A percentile compares a stretch with the other conserved stretches of the same genome.
These are phyloP conservation scores for Globodera rostochiensis DNA, from an alignment of 1,140 invertebrate genomes.

Conservation along the genomic window DNA sequence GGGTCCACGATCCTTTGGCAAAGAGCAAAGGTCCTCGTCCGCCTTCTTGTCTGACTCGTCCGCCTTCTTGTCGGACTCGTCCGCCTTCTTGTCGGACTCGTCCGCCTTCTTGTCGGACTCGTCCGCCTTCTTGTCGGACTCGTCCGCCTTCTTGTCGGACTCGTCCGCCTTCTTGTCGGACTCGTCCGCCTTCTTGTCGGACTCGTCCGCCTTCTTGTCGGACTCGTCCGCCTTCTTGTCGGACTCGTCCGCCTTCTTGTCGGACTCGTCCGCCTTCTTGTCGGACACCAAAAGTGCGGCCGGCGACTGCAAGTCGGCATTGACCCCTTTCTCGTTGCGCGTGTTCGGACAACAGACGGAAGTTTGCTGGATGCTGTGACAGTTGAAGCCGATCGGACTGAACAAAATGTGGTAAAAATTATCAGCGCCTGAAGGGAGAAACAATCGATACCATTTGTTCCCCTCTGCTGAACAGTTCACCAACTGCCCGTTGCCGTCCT, in stretches of 20 bases:
- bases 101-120: background rate
- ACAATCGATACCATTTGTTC: background rate
- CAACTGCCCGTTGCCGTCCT: slow-evolving; percentile 42
- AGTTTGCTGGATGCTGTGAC: slow-evolving; percentile 42
- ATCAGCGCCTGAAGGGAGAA: background rate
- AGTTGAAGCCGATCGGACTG: slow-evolving; percentile 56
- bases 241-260: background rate
- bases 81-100: too few relatives aligned
- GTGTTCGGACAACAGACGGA: slow-evolving; percentile 60
- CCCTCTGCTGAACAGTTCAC: slow-evolving; percentile 55
- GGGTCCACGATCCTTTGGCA: slow-evolving; percentile 63
- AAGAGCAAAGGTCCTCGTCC: slow-evolving; percentile 33
- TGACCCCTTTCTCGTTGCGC: slow-evolving; percentile 36
- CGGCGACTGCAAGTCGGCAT: background rate
- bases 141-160: background rate
- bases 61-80: background rate
- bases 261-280: background rate
- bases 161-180: background rate
- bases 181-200: slow-evolving; percentile 1
- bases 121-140: slow-evolving; percentile 5
- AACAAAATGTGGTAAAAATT: background rate
- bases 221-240: slow-evolving; percentile 6
- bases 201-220: background rate
- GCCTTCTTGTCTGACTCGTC: background rate
- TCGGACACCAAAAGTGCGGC: slow-evolving; percentile 25